Evolutionary conservation across 1,140 invertebrate genomes (phyloP).

Genomic region (Drosophila cardini): DNA sequence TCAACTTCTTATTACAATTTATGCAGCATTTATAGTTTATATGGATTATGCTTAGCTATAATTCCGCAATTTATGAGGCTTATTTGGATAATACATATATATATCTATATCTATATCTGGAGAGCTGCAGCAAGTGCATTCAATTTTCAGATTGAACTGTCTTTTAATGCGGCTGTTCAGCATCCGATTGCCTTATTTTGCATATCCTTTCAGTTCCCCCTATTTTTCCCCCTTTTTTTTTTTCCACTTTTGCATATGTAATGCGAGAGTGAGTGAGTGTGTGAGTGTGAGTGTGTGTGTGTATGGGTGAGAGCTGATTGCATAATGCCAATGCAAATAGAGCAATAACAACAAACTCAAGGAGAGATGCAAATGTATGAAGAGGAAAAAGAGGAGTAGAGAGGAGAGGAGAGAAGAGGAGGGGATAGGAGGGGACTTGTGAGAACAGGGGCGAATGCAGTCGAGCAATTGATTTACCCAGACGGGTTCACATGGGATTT

Average conservation of each 20-base stretch:
- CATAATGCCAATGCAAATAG: slow-evolving; percentile 55
- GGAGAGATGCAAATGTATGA: slow-evolving; percentile 35
- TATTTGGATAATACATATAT: not conserved
- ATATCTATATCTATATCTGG: not conserved
- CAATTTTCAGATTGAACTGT: slow-evolving; percentile 34
- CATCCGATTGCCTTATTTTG: slow-evolving; percentile 47
- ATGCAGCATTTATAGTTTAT: not conserved
- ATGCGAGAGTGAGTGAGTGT: slow-evolving; percentile 33
- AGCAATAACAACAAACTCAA: slow-evolving; percentile 41
- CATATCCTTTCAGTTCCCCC: slow-evolving; percentile 36
- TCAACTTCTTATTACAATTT: no score
- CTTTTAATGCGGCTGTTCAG: slow-evolving; percentile 13
- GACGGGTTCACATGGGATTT: slow-evolving; percentile 40
- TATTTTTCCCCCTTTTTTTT: slow-evolving; percentile 4
- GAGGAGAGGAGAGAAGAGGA: not conserved
- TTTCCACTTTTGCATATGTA: slow-evolving; percentile 45
- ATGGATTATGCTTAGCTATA: slow-evolving; percentile 2
- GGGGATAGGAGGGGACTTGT: no score
- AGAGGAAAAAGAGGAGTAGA: slow-evolving; percentile 63
- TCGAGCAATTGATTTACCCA: slow-evolving; percentile 56
- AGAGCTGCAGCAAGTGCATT: slow-evolving; percentile 5
- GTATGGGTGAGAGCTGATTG: slow-evolving; percentile 48
- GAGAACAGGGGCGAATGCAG: slow-evolving; percentile 12
- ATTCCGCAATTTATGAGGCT: slow-evolving; percentile 14
- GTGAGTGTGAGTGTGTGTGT: slow-evolving; percentile 24